phyloP scores from a whole-genome alignment of 2,797 vertebrate genomes.

The Sebastes diploproa region DNA sequence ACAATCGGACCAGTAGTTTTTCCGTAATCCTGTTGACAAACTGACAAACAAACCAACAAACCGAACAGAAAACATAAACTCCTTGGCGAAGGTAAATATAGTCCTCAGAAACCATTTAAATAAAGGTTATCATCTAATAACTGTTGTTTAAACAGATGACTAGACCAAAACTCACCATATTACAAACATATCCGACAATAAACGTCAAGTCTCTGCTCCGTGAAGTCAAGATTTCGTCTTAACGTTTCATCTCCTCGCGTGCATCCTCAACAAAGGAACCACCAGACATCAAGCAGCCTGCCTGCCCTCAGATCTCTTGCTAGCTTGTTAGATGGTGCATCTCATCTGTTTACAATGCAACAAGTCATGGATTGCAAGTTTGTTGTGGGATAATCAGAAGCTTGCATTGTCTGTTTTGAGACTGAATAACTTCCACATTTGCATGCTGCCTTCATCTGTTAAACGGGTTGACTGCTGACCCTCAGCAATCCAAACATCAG shows the following conservation, averaged over 20 bases:
- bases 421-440: too few relatives aligned
- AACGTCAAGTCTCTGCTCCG: background rate
- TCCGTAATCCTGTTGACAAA: too few relatives aligned
- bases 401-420: background rate
- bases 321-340: background rate
- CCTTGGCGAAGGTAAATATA: background rate
- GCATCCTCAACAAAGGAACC: background rate
- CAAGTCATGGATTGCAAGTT: background rate
- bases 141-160: background rate
- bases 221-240: background rate
- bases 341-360: background rate
- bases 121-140: background rate
- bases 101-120: background rate
- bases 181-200: background rate
- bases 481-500: too few relatives aligned
- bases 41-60: too few relatives aligned
- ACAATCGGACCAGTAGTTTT: too few relatives aligned
- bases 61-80: too few relatives aligned
- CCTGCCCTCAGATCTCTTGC: background rate
- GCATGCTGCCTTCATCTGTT: too few relatives aligned
- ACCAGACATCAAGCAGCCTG: background rate
- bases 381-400: background rate
- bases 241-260: background rate
- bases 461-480: too few relatives aligned
- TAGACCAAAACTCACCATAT: background rate